Evolutionary conservation across 2,888 invertebrate species (phyloP).

Genomic region (Ormyrus labotus): DNA sequence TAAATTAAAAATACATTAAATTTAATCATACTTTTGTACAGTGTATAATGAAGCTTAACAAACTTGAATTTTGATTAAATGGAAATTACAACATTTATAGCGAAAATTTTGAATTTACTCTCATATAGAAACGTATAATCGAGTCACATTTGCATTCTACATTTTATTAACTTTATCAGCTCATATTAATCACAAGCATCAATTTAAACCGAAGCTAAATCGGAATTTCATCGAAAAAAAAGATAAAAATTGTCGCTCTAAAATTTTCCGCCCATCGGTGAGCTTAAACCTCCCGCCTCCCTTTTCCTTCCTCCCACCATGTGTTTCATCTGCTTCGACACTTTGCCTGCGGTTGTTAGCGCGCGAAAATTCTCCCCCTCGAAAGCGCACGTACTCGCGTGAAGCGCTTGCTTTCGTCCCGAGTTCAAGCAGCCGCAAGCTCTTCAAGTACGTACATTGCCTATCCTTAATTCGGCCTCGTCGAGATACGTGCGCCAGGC

Average conservation of each 20-base stretch:
- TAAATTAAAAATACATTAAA: too few species aligned
- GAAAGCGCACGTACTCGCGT: conserved; percentile 13
- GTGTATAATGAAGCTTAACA: too few species aligned
- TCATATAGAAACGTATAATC: too few species aligned
- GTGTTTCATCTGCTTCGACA: background rate
- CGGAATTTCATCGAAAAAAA: background rate
- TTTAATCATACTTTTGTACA: too few species aligned
- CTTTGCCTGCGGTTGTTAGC: conserved; percentile 4
- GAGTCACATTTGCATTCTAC: too few species aligned
- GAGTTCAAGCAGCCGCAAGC: conserved; percentile 59
- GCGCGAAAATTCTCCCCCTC: conserved; percentile 10
- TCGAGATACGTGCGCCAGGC: background rate
- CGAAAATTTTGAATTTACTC: too few species aligned
- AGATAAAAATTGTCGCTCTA: conserved; percentile 24
- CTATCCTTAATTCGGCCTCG: conserved; percentile 30
- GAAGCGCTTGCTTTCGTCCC: conserved; percentile 5
- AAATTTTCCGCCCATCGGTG: conserved; percentile 29
- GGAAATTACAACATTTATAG: too few species aligned
- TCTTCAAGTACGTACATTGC: background rate
- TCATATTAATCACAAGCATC: too few species aligned
- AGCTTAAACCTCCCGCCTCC: conserved; percentile 1
- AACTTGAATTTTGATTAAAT: too few species aligned
- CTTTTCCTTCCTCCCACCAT: background rate
- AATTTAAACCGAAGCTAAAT: too few species aligned
- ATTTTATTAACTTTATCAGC: too few species aligned